Base-by-base conservation (phyloP, 2,113 vertebrate genomes). In the Equus przewalskii region DNA sequence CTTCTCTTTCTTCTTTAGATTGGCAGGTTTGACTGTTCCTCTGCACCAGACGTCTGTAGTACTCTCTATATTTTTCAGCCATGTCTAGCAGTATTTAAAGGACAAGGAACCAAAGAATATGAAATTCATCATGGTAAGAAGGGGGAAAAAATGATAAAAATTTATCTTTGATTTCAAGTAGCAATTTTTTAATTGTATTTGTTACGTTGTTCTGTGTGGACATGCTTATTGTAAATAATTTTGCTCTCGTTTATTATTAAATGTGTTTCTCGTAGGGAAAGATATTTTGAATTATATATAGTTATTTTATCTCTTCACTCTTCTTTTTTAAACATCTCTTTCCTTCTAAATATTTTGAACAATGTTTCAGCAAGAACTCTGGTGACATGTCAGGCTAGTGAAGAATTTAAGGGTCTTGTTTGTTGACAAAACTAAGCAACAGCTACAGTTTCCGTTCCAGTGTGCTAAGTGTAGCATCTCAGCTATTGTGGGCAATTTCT, bases 51-150 rank as follows among this genome's bases (percentile, higher is more conserved):
- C 21, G 64, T 99, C 92, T 99, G 99, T 97, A 98, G 98, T 88
- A 99, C 99, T 33, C 98, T 99, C 0, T 99, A 99, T 97, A 99
- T 99, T 96, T 98, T 99, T n/a, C 99, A 99, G 97, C 99, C 99
- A 21, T 99, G 99, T 86, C 98, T 99, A 73, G 99, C 99, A 10
- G 99, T 99, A 67, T 99, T 99, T 98, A 99, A 99, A 99, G 99
- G 99, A 95, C 99, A 99, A 79, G 99, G 99, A 90, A 98, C 99
- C 92, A 98, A 99, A 73, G 99, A 99, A 98, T 99, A 99, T 97
- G 99, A 99, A 99, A 99, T 99, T 96, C 99, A 99, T 98, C 99
- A 99, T 36, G 99, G 99, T 99, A 98, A 99, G 99, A 96, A 73
- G n/a, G 15, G 15, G 11, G 2, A 6, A 33, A 94, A 95, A 85